A percentile compares a stretch with the other conserved stretches of the same genome.
Conservation (phyloP, 1,140 invertebrate species). For the Babylonia areolata region DNA sequence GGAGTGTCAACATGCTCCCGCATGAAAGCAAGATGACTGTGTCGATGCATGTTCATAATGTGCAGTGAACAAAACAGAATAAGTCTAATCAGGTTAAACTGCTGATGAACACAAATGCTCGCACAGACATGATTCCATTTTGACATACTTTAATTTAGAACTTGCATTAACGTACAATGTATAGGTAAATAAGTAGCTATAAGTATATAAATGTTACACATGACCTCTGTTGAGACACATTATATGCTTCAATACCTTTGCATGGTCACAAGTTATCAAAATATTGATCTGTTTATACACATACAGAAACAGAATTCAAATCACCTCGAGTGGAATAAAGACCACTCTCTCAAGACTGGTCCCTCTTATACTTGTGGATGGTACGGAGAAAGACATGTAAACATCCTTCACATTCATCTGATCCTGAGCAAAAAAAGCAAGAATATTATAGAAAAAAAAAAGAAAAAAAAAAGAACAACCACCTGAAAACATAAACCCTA, state of each 20-base stretch:
- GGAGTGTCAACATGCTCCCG: no score
- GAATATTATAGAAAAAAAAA: background rate
- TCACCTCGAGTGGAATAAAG: background rate
- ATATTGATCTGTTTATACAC: constrained; percentile 17
- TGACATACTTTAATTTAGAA: constrained; percentile 30
- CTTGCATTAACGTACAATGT: constrained; percentile 25
- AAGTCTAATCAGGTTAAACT: no score
- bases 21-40: no score
- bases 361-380: background rate
- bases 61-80: no score
- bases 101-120: no score
- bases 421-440: background rate
- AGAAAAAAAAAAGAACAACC: no score
- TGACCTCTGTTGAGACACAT: constrained; percentile 21
- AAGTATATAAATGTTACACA: background rate
- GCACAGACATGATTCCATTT: background rate
- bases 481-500: background rate
- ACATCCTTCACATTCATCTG: background rate
- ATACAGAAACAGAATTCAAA: background rate
- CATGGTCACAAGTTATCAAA: background rate
- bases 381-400: background rate
- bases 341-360: background rate
- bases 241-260: background rate
- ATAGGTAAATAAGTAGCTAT: constrained; percentile 23
- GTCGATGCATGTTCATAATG: no score